Evolutionary conservation across 2,888 invertebrate genomes (phyloP), one percentile per base, ranked within the genome.

Genomic region (Coelinius sp.): DNA sequence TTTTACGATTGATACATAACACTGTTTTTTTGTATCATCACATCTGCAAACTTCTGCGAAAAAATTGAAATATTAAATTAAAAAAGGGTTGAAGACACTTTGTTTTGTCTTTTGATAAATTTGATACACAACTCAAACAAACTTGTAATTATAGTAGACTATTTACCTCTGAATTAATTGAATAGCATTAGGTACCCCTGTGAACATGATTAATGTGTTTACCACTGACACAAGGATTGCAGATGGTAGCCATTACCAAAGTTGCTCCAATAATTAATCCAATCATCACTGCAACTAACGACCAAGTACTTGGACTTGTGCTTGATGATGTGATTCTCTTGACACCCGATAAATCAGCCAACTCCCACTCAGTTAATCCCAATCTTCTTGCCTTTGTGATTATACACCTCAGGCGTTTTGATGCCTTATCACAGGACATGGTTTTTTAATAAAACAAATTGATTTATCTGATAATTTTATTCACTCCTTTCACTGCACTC

Each of bases 341-440:
- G 20, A 78, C 79, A 44, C 81, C 76, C 62, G 83, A 78, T 46
- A 84, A 72, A 71, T 81, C 81, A 31, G 78, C 78, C 2, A 84
- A 77, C 70, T 84, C 83, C 56, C 80, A 79, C 35, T 79, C 75
- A 56, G 75, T 79, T 56, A 84, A 53, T 25, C 83, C 83, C 69
- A 82, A 71, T 24, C 83, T 79, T 70, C 75, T 82, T 35, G 84
- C 81, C 74, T 80, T 84, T 27, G 74, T 67, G 70, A 84, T 78
- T 67, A 84, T 71, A 65, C 76, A 77, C 66, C 79, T 79, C 44
- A 84, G 77, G 59, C 84, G 82, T 38, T 82, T 78, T 14, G 84
- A 81, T 49, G 84, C 84, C 72, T 84, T 84, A 59, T 84, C 84
- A 68, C 81, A 84, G 73, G 84, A 81, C 83, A 81, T 84, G n/a